These are phyloP conservation scores for Takifugu ocellatus DNA, from an alignment of 2,797 vertebrate species.

Conservation along the genomic window DNA sequence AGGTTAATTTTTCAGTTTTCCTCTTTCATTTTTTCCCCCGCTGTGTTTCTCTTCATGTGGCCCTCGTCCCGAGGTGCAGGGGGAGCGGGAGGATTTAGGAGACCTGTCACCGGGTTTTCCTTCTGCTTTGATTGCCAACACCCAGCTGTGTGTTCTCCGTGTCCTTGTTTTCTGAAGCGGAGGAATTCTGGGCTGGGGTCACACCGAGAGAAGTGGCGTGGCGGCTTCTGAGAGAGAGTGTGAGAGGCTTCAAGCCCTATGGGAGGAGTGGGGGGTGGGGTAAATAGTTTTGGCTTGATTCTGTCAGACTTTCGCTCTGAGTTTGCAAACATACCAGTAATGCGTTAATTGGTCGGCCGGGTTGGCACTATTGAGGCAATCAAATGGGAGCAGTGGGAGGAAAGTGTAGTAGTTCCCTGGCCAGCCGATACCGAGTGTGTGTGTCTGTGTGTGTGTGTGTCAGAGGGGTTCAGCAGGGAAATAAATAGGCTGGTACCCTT, in stretches of 20 bases:
- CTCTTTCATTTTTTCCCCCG: slow-evolving; percentile 24
- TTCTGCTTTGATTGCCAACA: slow-evolving; percentile 33
- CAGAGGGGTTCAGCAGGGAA: slow-evolving; percentile 55
- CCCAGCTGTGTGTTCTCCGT: slow-evolving; percentile 36
- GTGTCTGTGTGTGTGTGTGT: slow-evolving; percentile 35
- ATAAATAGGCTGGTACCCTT: slow-evolving; percentile 76
- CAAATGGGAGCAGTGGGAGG: slow-evolving; percentile 18
- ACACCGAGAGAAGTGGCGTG: slow-evolving; percentile 38
- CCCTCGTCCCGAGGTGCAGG: slow-evolving; percentile 8
- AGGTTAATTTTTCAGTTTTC: slow-evolving; percentile 69
- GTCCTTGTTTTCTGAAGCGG: slow-evolving; percentile 68
- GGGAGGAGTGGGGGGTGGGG: slow-evolving; percentile 23
- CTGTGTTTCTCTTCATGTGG: slow-evolving; percentile 9
- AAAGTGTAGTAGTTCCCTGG: slow-evolving; percentile 26
- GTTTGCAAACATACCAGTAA: slow-evolving; percentile 41
- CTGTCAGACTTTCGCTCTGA: slow-evolving; percentile 25
- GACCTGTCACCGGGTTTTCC: slow-evolving; percentile 28
- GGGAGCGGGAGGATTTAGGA: slow-evolving; percentile 19
- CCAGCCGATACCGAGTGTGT: slow-evolving; percentile 10
- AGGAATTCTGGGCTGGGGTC: slow-evolving; percentile 67
- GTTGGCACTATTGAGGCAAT: not conserved
- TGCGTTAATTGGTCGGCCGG: slow-evolving; percentile 21
- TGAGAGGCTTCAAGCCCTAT: slow-evolving; percentile 32
- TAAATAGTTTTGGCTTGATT: slow-evolving; percentile 31
- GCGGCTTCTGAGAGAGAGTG: slow-evolving; percentile 42